Conservation (phyloP, 2,113 vertebrate genomes). For the Bombycilla garrulus region DNA sequence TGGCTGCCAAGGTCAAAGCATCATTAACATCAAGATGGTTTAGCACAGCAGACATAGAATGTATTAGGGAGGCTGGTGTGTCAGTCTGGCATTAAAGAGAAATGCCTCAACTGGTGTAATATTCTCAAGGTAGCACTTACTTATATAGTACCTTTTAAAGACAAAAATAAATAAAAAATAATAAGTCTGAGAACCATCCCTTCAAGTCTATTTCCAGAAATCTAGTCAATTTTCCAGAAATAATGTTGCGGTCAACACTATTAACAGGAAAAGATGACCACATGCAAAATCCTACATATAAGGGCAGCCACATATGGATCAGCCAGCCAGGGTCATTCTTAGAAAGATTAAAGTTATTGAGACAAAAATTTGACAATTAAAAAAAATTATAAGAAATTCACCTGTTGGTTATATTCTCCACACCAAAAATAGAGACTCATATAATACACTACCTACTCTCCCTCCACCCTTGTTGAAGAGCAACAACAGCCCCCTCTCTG, state of each 20-base stretch:
- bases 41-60: background rate
- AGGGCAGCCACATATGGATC: background rate
- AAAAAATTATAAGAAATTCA: background rate
- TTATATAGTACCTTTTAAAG: background rate
- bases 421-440: accelerated
- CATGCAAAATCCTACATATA: background rate
- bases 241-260: background rate
- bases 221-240: no score
- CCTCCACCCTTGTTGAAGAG: accelerated
- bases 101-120: background rate
- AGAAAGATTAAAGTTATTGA: background rate
- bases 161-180: background rate
- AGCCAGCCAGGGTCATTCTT: background rate
- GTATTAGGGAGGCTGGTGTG: background rate
- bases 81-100: background rate
- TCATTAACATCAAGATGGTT: background rate
- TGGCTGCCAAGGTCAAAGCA: background rate
- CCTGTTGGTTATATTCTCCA: background rate
- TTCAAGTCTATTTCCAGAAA: background rate
- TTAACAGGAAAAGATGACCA: background rate
- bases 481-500: background rate
- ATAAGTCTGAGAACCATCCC: background rate
- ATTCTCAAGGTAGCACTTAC: background rate
- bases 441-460: background rate
- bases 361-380: background rate